Conservation (phyloP, 1,140 invertebrate genomes). For the Amyelois transitella region DNA sequence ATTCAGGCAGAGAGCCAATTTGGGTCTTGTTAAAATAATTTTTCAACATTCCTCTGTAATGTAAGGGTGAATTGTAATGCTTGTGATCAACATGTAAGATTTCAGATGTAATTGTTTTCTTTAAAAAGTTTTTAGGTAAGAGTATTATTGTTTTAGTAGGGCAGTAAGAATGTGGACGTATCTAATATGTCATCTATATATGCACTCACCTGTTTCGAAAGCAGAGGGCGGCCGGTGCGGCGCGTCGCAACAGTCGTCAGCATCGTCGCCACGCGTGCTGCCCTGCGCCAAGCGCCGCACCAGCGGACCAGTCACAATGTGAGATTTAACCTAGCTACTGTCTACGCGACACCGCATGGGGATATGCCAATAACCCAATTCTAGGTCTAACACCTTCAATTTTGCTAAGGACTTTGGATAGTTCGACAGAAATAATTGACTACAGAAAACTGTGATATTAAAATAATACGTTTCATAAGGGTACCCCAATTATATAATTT, state of each 20-base stretch:
- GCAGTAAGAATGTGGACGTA: no score
- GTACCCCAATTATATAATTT: not conserved
- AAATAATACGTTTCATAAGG: not conserved
- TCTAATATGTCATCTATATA: slow-evolving; percentile 16
- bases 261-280: slow-evolving; percentile 77
- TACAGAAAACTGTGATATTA: no score
- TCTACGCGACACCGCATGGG: slow-evolving; percentile 31
- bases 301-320: slow-evolving; percentile 72
- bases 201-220: slow-evolving; percentile 55
- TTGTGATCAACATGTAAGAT: no score
- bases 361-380: slow-evolving; percentile 35
- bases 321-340: slow-evolving; percentile 68
- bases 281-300: slow-evolving; percentile 78
- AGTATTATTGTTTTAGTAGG: no score
- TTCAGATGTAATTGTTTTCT: no score
- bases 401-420: not conserved
- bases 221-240: slow-evolving; percentile 65
- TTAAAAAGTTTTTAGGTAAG: no score
- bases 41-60: no score
- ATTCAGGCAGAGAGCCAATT: no score
- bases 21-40: no score
- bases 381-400: slow-evolving; percentile 3
- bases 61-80: no score
- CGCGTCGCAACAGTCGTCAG: slow-evolving; percentile 77
- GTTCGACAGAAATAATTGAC: no score